Base-by-base conservation (phyloP, 2,113 vertebrate species). In the Saguinus imperator region DNA sequence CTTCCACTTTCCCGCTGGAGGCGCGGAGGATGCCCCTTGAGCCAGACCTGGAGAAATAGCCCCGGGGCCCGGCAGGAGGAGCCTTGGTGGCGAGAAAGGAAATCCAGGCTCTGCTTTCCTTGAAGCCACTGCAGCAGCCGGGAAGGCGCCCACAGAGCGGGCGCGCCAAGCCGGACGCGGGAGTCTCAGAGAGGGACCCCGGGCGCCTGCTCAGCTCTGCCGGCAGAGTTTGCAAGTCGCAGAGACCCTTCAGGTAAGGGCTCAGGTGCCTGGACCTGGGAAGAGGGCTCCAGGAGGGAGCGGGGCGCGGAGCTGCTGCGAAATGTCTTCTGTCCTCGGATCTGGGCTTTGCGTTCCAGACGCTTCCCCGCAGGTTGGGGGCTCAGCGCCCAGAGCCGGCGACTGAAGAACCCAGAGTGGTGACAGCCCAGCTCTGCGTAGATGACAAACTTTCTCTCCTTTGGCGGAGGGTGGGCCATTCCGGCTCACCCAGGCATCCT, bases 361-460 rank as follows among this genome's bases (percentile, higher is more conserved):
- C 2, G 35, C 89, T 40, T 25, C 73, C 86, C 61, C 14, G 40
- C 77, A 25, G 72, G 20, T 90, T 81, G 79, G 87, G 80, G 70
- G 76, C 52, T 87, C 85, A 0, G 70, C 7, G n/a, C 77, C 55
- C 75, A 50, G 76, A 81, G 75, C 91, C 1, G 12, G 92, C 25
- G 43, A 87, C 45, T 37, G 2, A 40, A 4, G 66, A 20, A 55
- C 75, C 48, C 76, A 0, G 13, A 85, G 94, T 10, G 43, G 77
- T 50, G 91, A 87, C 91, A 72, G 35, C 43, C 68, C 1, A 9
- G 89, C 89, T 79, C 68, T 4, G 68, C 93, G 89, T 17, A 58
- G 25, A 82, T 94, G 97, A 96, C 97, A 97, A 98, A 98, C 94
- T 98, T 98, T 97, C 89, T 84, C 48, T 95, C 20, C 83, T 89